Base-by-base conservation (phyloP, 2,888 invertebrate genomes). In the Pardosa pseudoannulata region DNA sequence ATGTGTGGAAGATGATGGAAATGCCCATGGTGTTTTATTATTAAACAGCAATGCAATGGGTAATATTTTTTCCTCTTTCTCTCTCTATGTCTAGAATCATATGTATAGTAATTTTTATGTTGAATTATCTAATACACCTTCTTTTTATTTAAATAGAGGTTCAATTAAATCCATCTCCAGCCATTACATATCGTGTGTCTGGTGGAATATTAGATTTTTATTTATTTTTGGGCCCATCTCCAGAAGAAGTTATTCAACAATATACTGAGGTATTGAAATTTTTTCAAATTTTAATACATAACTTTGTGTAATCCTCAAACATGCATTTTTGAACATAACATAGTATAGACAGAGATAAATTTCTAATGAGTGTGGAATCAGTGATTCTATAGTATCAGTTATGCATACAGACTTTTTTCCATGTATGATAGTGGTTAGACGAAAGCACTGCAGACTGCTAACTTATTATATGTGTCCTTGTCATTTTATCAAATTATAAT, bases 21-120 rank as follows among this genome's bases (percentile, higher is more conserved):
- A 92, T 0, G 94, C 93, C 89, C 94, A 94, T 89, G 94, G 94
- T 0, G 89, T 94, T 11, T 89, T 93, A 16, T 91, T 94, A 11
- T 93, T 93, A 39, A 92, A 93, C 16, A 90, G 91, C 27, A 92
- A 93, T 2, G 94, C 94, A 0, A 92, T 94, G 28, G 88, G 89
- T 89, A 76, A 80, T 50, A 74, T 70, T 32, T 32, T 56, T 9
- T 56, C n/a, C n/a, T n/a, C 7, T 62, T 27, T 27, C 6, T 27
- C 6, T 13, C 0, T 27, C n/a, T 3, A 3, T 23, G 23, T 23
- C 23, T 62, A 6, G 23, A 62, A 19, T 62, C 0, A 19, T 27
- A 0, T 23, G 1, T 9, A 62, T 27, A 62, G 23, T 50, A 16
- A 50, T 2, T 9, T 27, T 62, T 2, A 7, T 16, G 3, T 16